Base-by-base conservation (phyloP, 2,113 vertebrate genomes). In the Phalacrocorax aristotelis region DNA sequence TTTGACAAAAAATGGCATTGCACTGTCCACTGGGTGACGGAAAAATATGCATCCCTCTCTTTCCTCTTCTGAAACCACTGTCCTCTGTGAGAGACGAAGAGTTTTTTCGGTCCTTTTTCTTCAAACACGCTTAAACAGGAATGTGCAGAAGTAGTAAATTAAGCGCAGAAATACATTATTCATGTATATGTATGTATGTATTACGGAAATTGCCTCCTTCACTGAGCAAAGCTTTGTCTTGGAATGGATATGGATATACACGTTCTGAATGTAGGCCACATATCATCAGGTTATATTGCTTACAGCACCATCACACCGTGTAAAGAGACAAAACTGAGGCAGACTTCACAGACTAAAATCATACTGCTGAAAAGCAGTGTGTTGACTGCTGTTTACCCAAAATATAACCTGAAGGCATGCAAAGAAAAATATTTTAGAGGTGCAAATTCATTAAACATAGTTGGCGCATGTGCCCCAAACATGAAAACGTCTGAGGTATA, bases 161-260 rank as follows among this genome's bases (percentile, higher is more conserved):
- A 93, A 85, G 46, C 0, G 0, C 61, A 90, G 68, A 78, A 65
- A 90, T 78, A n/a, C 36, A 91, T 81, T 78, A 90, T 94, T 90
- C 58, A 81, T 82, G 30, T 61, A 13, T 71, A 81, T 57, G 48
- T 77, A 51, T 77, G 26, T 42, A 77, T 48, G 42, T 62, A 40
- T 93, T 81, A 81, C 1, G 0, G 64, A 90, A 93, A 91, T 78
- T 64, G 51, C 46, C 80, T 86, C 51, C 78, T 92, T 64, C 76
- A 30, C 32, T 57, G 64, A 95, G 61, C 32, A 91, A 83, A 92
- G 19, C 44, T 64, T 92, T 95, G 69, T 78, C 60, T 78, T 82
- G 86, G 76, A 89, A 93, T 87, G 34, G 71, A 66, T 93, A 87
- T 52, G 57, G 79, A 89, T 75, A n/a, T 19, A 44, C 51, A 22